Percentiles rank a stretch among this genome's conserved stretches.
Evolutionary conservation across 2,888 invertebrate genomes (phyloP).

Genomic region (Nematopogon swammerdamellus): DNA sequence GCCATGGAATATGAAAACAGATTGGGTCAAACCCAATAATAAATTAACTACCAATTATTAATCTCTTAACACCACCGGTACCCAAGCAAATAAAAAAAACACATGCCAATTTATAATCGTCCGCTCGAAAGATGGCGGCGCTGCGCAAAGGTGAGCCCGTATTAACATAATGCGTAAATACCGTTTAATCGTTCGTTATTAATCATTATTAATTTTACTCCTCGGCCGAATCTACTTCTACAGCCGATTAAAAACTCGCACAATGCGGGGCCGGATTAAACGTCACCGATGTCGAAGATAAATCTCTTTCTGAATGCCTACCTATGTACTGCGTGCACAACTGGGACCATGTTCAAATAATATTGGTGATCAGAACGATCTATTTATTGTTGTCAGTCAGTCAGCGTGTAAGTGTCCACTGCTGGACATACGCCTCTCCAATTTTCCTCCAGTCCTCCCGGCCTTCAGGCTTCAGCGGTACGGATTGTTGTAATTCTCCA

Average conservation of each 20-base stretch:
- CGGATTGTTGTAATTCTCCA: no score
- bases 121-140: background rate
- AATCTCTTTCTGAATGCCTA: constrained; percentile 52
- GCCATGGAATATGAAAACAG: no score
- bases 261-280: constrained; percentile 45
- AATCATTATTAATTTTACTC: constrained; percentile 51
- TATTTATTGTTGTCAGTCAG: no score
- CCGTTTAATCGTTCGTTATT: constrained; percentile 47
- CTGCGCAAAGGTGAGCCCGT: background rate
- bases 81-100: background rate
- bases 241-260: constrained; percentile 49
- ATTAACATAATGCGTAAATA: constrained; percentile 25
- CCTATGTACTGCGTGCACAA: constrained; percentile 28
- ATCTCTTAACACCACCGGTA: background rate
- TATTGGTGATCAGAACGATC: no score
- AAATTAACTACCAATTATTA: background rate
- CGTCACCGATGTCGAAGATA: constrained; percentile 34
- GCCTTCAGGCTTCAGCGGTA: no score
- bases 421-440: no score
- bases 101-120: background rate
- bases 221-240: constrained; percentile 43
- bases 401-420: no score
- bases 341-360: no score
- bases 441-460: no score
- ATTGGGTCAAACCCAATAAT: no score